phyloP scores from a whole-genome alignment of 2,797 vertebrate genomes.

The Acanthurus leucopareius region DNA sequence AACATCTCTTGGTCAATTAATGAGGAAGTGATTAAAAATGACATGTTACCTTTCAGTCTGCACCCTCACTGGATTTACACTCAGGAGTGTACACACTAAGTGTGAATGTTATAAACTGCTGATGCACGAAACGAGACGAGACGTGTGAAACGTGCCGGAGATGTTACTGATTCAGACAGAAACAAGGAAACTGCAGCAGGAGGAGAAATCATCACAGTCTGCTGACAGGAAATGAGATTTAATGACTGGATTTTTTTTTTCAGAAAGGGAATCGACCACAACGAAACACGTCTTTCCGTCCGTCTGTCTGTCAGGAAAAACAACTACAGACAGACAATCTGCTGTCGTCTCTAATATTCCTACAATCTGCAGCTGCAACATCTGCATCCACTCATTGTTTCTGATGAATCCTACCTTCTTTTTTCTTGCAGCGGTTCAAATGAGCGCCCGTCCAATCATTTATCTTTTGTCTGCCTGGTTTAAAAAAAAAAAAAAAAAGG shows the following conservation, averaged over 20 bases:
- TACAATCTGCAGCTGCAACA: conserved; percentile 39
- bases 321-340: neutral
- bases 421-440: conserved; percentile 55
- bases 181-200: neutral
- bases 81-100: neutral
- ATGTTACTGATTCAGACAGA: neutral
- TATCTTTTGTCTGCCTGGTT: conserved; percentile 74
- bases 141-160: neutral
- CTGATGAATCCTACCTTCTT: conserved; percentile 63
- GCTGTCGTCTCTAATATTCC: conserved; percentile 33
- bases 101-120: neutral
- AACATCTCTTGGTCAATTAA: no score
- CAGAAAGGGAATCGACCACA: neutral
- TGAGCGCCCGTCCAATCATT: conserved; percentile 73
- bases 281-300: neutral
- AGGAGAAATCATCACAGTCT: neutral
- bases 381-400: conserved; percentile 60
- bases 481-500: conserved; percentile 21
- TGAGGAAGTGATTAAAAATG: neutral
- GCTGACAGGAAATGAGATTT: neutral
- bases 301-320: conserved; percentile 3
- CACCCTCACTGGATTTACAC: neutral
- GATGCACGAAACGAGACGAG: neutral
- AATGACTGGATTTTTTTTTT: neutral
- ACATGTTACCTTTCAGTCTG: neutral